Conservation (phyloP, 1,140 invertebrate species). For the Drosophila simulans region DNA sequence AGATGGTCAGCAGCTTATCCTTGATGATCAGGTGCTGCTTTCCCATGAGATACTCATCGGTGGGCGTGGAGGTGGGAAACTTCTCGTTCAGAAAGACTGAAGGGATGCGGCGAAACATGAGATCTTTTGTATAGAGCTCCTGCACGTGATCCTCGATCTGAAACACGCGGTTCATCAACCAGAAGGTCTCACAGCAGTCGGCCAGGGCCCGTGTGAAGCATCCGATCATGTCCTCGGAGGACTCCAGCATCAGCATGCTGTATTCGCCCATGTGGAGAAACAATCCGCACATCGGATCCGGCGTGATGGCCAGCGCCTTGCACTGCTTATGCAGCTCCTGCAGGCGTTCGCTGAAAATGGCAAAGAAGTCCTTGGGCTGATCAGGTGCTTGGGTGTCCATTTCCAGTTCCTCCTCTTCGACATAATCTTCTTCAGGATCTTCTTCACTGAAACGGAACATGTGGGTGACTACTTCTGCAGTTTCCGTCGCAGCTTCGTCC, state of each 20-base stretch:
- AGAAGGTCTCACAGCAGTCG: constrained; percentile 29
- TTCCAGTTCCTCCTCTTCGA: not conserved
- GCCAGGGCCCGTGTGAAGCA: constrained; percentile 54
- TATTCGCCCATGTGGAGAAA: constrained; percentile 73
- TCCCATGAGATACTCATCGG: constrained; percentile 70
- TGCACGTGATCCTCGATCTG: constrained; percentile 68
- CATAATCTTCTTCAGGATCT: not conserved
- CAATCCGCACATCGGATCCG: constrained; percentile 68
- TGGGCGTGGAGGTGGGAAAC: constrained; percentile 72
- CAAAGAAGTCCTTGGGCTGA: constrained; percentile 41
- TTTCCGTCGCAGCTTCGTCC: not conserved
- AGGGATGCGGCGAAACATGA: constrained; percentile 57
- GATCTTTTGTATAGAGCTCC: constrained; percentile 58
- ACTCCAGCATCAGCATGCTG: constrained; percentile 68
- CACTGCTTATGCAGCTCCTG: constrained; percentile 40
- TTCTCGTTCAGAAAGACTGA: constrained; percentile 73
- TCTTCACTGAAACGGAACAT: constrained; percentile 47
- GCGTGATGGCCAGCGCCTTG: constrained; percentile 16
- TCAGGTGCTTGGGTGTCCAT: not conserved
- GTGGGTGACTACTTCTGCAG: constrained; percentile 29
- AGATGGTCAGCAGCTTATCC: constrained; percentile 58
- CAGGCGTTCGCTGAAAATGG: constrained; percentile 37
- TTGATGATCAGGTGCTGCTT: constrained; percentile 78
- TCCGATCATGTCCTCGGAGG: constrained; percentile 72
- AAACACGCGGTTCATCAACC: constrained; percentile 58